Base-by-base conservation (phyloP, 2,888 invertebrate species). In the Diaphora mendica region DNA sequence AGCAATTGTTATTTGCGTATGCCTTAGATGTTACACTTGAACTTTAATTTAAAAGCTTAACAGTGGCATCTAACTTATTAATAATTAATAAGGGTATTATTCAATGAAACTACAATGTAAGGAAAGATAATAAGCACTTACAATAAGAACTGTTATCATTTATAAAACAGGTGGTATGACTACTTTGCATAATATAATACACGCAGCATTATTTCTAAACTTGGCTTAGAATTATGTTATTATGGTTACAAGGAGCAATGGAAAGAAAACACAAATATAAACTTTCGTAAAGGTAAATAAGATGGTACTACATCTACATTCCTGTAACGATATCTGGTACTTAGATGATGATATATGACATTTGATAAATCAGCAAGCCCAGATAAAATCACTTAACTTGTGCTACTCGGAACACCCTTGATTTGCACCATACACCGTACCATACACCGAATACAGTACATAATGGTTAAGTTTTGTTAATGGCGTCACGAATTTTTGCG, bases 81-180 rank as follows among this genome's bases (percentile, higher is more conserved):
- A 44, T 44, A 9, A 11, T 72, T n/a, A 39, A 51, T 30, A 62
- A 59, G 3, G 20, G 20, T 30, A 30, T 44, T 33, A 26, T 35
- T 62, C 35, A 62, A 48, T n/a, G 33, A 5, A 23, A 66, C 23
- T 23, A 68, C 39, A 59, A 30, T 33, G 39, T n/a, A 4, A 59
- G 68, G 30, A 15, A 30, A 44, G 59, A 64, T 68, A 55, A 26
- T 51, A 30, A n/a, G 8, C 30, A 48, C n/a, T 64, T 48, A 62
- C 64, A 26, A 69, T 35, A 65, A 66, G 30, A 48, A 30, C 26
- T 68, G 15, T 35, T 59, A n/a, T 33, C 33, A 35, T 42, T 65
- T 73, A 69, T 44, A 65, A 69, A 55, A 70, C 65, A 66, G 65
- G 65, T 73, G 73, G 39, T 72, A 15, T n/a, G 26, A 44, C 65